Evolutionary conservation across 2,888 invertebrate species (phyloP).

Genomic region (Parnassius mnemosyne): DNA sequence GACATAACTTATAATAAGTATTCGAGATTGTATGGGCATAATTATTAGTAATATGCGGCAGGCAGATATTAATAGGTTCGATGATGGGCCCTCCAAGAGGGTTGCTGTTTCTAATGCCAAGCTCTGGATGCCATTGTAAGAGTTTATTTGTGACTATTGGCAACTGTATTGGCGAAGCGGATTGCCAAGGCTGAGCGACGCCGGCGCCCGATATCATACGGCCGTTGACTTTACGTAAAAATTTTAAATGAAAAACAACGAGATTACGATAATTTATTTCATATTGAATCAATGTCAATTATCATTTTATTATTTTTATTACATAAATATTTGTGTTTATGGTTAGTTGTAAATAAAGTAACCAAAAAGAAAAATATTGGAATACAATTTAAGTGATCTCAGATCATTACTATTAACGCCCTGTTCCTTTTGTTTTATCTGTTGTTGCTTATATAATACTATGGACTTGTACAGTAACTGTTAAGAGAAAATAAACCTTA

Average conservation of each 20-base stretch:
- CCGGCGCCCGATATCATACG: slow-evolving; percentile 56
- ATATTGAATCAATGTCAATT: neutral
- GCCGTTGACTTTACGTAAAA: slow-evolving; percentile 58
- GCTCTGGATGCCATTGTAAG: slow-evolving; percentile 66
- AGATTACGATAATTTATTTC: neutral
- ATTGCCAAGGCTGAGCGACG: slow-evolving; percentile 68
- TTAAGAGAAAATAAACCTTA: no score
- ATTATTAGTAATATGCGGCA: slow-evolving; percentile 45
- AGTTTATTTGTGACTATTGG: slow-evolving; percentile 77
- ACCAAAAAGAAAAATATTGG: no score
- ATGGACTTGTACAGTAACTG: no score
- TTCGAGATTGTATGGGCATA: slow-evolving; percentile 33
- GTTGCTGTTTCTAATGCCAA: slow-evolving; percentile 62
- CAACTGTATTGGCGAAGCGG: slow-evolving; percentile 55
- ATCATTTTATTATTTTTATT: no score
- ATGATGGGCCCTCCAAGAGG: slow-evolving; percentile 56
- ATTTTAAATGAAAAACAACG: slow-evolving; percentile 2
- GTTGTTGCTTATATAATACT: no score
- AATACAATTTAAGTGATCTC: no score
- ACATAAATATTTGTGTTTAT: no score
- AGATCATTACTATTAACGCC: no score
- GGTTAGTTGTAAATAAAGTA: no score
- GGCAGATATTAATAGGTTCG: slow-evolving; percentile 44
- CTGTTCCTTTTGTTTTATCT: no score
- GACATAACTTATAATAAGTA: slow-evolving; percentile 7